A percentile compares a stretch with the other conserved stretches of the same genome.
phyloP scores from a whole-genome alignment of 2,113 vertebrate genomes.

The Petromus typicus region DNA sequence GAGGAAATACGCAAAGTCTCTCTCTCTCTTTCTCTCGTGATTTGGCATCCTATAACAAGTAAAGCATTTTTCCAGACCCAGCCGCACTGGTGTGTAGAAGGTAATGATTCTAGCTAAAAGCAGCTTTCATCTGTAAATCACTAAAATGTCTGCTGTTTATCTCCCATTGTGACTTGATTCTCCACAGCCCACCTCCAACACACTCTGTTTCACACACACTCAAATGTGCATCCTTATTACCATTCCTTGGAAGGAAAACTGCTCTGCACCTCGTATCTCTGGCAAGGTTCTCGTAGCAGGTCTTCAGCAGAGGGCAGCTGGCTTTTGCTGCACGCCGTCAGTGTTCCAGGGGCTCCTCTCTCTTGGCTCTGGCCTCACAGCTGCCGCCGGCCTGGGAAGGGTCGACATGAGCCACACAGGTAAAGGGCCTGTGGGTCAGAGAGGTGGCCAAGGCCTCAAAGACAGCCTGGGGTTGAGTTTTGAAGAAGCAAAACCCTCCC shows the following conservation, averaged over 20 bases:
- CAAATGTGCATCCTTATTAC: neutral
- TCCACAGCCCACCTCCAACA: slow-evolving; percentile 61
- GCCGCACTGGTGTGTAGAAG: slow-evolving; percentile 68
- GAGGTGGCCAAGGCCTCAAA: neutral
- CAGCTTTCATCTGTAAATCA: slow-evolving; percentile 70
- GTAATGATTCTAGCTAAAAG: slow-evolving; percentile 73
- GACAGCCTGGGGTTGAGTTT: neutral
- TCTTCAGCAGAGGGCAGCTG: neutral
- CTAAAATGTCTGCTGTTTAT: slow-evolving; percentile 74
- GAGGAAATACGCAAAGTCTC: slow-evolving; percentile 62
- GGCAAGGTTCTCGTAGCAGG: neutral
- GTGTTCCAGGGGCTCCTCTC: fast-evolving
- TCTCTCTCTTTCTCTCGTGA: slow-evolving; percentile 43
- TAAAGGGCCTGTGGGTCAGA: neutral
- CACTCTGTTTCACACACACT: neutral
- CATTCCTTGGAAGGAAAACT: neutral
- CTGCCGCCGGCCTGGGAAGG: neutral
- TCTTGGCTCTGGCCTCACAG: neutral
- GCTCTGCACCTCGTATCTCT: neutral
- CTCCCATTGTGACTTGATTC: slow-evolving; percentile 62
- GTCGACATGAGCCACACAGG: fast-evolving
- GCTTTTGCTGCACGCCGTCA: neutral
- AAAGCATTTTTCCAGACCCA: slow-evolving; percentile 81
- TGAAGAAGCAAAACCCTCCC: neutral
- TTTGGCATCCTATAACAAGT: slow-evolving; percentile 75